phyloP scores from a whole-genome alignment of 2,888 invertebrate species.

The Drosophila peninsularis region DNA sequence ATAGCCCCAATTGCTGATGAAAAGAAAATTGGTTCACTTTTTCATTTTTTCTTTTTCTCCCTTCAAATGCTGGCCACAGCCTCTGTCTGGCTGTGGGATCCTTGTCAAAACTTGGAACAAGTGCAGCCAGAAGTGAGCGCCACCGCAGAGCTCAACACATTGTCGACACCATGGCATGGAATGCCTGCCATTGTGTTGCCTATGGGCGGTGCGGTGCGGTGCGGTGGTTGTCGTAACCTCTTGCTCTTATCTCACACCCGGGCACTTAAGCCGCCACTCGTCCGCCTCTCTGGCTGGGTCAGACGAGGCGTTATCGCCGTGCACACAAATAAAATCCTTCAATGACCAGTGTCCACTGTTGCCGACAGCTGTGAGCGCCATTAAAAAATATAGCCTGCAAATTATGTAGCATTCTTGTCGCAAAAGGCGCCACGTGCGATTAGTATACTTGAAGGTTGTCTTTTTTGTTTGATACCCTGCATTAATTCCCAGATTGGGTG shows the following conservation, averaged over 20 bases:
- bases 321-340: conserved; percentile 23
- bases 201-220: conserved; percentile 4
- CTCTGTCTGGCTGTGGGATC: conserved; percentile 22
- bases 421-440: conserved; percentile 31
- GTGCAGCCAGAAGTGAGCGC: conserved; percentile 26
- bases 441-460: conserved; percentile 4
- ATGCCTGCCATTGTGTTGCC: conserved; percentile 13
- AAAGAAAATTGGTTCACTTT: conserved; percentile 17
- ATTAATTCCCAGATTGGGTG: not conserved
- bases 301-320: conserved; percentile 21
- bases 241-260: conserved; percentile 16
- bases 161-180: conserved; percentile 17
- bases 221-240: not conserved
- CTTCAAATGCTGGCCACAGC: conserved; percentile 26
- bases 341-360: conserved; percentile 32
- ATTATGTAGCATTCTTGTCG: conserved; percentile 31
- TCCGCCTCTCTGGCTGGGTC: conserved; percentile 31
- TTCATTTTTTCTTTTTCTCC: not conserved
- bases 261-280: conserved; percentile 27
- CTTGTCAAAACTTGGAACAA: conserved; percentile 53
- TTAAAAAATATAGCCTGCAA: conserved; percentile 37
- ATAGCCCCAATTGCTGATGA: conserved; percentile 1
- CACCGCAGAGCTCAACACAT: conserved; percentile 40
- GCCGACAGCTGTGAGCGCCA: conserved; percentile 35
- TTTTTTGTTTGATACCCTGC: conserved; percentile 17